Conservation (phyloP, 2,113 vertebrate species). For the Aegithalos caudatus region DNA sequence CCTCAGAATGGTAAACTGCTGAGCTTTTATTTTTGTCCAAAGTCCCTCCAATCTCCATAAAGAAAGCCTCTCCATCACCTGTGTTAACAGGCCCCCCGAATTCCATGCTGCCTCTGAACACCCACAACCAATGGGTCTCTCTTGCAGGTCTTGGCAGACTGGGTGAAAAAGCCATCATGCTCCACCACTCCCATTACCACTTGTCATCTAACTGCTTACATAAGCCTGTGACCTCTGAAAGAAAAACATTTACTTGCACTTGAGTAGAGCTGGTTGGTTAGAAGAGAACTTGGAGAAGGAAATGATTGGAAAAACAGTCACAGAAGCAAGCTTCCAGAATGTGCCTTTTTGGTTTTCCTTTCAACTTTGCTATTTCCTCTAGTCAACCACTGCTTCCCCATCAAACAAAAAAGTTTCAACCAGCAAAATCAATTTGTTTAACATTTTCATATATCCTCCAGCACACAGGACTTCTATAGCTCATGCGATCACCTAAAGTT, state of each 20-base stretch:
- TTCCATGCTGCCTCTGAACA: neutral
- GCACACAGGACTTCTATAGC: neutral
- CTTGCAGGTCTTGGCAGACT: neutral
- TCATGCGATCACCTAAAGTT: neutral
- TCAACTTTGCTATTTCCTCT: conserved; percentile 47
- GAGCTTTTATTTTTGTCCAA: neutral
- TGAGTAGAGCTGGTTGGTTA: conserved; percentile 2
- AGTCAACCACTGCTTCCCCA: neutral
- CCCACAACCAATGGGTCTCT: neutral
- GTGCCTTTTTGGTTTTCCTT: conserved; percentile 13
- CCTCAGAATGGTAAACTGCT: neutral
- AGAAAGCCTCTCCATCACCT: neutral
- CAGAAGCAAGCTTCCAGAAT: conserved; percentile 25
- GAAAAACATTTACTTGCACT: neutral
- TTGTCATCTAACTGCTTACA: neutral
- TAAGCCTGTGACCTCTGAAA: conserved; percentile 27
- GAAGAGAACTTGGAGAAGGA: neutral
- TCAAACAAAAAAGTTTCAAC: neutral
- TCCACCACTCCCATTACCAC: neutral
- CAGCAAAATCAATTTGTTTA: neutral
- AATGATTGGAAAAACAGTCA: conserved; percentile 40
- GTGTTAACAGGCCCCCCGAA: neutral
- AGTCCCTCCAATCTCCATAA: neutral
- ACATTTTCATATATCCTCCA: neutral
- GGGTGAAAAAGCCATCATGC: neutral